phyloP scores from a whole-genome alignment of 1,140 invertebrate genomes.

The Steinernema khuongi region DNA sequence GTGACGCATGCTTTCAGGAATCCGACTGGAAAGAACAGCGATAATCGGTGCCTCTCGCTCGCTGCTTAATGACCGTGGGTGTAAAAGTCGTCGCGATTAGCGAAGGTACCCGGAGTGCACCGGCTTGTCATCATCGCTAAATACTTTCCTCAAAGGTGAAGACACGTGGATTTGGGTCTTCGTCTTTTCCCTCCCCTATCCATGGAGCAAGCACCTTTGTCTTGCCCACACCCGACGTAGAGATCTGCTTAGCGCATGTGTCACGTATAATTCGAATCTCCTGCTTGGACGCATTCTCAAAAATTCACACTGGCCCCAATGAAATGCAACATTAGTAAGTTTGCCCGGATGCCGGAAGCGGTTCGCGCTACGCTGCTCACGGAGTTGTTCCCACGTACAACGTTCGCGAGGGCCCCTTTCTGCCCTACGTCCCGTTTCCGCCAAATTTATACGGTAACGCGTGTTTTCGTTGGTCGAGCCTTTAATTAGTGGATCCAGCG shows the following conservation, averaged over 20 bases:
- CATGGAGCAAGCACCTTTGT: neutral
- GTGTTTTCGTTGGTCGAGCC: too few species aligned
- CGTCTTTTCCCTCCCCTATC: neutral
- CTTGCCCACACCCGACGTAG: too few species aligned
- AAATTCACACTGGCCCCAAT: neutral
- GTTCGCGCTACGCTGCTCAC: neutral
- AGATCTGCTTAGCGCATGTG: neutral
- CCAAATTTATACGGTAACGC: too few species aligned
- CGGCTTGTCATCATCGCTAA: neutral
- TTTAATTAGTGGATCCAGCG: too few species aligned
- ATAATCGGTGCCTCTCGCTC: neutral
- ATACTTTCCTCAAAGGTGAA: too few species aligned
- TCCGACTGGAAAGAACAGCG: neutral
- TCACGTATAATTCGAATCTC: too few species aligned
- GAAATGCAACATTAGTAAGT: neutral
- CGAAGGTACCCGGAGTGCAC: neutral
- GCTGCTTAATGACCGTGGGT: slow-evolving; percentile 4
- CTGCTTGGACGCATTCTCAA: too few species aligned
- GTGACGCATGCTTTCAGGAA: neutral
- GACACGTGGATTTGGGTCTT: neutral
- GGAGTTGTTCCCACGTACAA: neutral
- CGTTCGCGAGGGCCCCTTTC: neutral
- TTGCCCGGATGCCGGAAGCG: neutral
- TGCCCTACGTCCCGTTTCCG: too few species aligned
- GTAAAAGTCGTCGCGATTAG: neutral